phyloP scores from a whole-genome alignment of 2,888 invertebrate species.

The Scaptomyza tumidula region DNA sequence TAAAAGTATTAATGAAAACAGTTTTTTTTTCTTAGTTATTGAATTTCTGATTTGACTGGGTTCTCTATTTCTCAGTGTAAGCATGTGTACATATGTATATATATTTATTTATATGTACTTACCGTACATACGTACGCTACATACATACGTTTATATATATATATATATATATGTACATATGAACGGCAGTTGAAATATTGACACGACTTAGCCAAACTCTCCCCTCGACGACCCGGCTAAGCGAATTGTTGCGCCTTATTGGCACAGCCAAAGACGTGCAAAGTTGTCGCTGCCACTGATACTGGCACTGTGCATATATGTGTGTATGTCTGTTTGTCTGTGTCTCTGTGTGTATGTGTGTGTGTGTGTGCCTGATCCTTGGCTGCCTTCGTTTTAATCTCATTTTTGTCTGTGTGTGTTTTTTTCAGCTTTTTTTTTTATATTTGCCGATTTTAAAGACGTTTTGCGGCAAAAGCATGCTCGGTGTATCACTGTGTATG shows the following conservation, averaged over 20 bases:
- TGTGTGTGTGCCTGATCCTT: slow-evolving; percentile 15
- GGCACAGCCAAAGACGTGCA: slow-evolving; percentile 55
- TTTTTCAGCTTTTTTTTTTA: slow-evolving; percentile 7
- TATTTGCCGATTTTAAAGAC: slow-evolving; percentile 58
- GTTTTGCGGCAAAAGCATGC: slow-evolving; percentile 36
- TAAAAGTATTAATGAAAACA: too few species aligned
- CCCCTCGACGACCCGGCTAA: slow-evolving; percentile 20
- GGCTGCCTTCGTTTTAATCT: slow-evolving; percentile 46
- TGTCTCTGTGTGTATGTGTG: not conserved
- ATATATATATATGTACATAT: not conserved
- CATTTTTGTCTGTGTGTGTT: slow-evolving; percentile 8
- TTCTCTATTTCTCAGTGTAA: not conserved
- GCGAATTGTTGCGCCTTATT: slow-evolving; percentile 66
- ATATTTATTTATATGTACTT: not conserved
- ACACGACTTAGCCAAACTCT: slow-evolving; percentile 41
- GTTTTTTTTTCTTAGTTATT: too few species aligned
- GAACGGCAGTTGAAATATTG: slow-evolving; percentile 56
- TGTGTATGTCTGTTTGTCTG: not conserved
- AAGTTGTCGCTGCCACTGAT: slow-evolving; percentile 32
- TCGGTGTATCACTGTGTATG: not conserved
- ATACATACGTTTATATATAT: not conserved
- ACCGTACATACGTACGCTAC: not conserved
- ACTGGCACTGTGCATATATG: slow-evolving; percentile 5
- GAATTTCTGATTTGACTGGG: too few species aligned
- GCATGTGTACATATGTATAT: not conserved